Evolutionary conservation across 2,113 vertebrate genomes (phyloP).

Genomic region (Trochalopteron elliotii): DNA sequence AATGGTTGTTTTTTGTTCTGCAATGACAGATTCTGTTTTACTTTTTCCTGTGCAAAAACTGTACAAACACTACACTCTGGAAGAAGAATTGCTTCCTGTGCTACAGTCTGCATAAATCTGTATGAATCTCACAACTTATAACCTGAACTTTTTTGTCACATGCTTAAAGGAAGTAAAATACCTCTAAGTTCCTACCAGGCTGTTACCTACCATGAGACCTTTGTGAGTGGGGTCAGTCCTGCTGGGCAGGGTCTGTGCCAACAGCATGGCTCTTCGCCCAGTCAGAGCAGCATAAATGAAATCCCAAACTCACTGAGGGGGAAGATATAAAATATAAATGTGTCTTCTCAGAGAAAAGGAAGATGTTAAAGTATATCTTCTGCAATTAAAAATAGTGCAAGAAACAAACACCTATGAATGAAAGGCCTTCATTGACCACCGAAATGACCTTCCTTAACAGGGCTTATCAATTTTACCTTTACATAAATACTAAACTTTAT

Average conservation of each 20-base stretch:
- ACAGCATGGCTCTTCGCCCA: background rate
- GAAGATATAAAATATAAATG: background rate
- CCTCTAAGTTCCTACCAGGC: background rate
- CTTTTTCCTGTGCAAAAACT: background rate
- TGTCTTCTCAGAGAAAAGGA: background rate
- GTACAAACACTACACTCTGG: background rate
- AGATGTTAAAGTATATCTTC: background rate
- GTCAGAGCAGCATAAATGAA: background rate
- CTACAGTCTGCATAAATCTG: background rate
- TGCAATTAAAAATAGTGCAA: background rate
- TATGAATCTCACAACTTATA: background rate
- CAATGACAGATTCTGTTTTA: background rate
- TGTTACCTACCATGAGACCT: background rate
- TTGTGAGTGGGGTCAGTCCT: fast-evolving
- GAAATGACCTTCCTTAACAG: background rate
- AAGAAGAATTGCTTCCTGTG: background rate
- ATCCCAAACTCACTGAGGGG: background rate
- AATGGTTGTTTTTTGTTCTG: background rate
- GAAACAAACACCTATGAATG: background rate
- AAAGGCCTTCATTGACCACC: background rate
- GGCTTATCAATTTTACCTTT: background rate
- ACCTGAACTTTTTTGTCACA: background rate
- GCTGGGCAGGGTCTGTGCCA: background rate
- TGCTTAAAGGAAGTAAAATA: background rate
- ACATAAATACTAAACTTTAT: background rate